Conservation (phyloP, 2,113 vertebrate species). For the Uria aalge region DNA sequence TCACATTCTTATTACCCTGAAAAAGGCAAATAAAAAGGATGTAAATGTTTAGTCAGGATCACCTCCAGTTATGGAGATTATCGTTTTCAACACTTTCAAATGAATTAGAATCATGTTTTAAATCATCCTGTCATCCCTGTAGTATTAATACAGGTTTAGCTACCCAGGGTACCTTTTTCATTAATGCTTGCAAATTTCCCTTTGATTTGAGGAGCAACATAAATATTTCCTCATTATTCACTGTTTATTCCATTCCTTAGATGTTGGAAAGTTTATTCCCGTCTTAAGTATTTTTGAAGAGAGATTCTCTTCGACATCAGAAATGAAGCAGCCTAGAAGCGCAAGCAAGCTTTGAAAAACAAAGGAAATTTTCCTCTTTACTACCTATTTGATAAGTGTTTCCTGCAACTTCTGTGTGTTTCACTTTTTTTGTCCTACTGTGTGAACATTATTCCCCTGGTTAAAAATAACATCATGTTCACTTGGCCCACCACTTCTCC, state of each 20-base stretch:
- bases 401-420: neutral
- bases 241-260: slow-evolving; percentile 19
- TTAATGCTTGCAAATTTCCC: slow-evolving; percentile 57
- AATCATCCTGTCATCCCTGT: slow-evolving; percentile 46
- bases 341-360: neutral
- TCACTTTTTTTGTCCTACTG: neutral
- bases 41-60: neutral
- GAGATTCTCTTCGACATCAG: neutral
- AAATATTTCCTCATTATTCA: slow-evolving; percentile 65
- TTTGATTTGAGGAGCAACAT: slow-evolving; percentile 62
- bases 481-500: neutral
- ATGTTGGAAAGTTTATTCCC: neutral
- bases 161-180: slow-evolving; percentile 37
- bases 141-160: slow-evolving; percentile 39
- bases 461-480: neutral
- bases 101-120: neutral
- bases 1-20: neutral
- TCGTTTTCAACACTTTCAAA: slow-evolving; percentile 22
- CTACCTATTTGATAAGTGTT: slow-evolving; percentile 18
- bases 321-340: slow-evolving; percentile 13
- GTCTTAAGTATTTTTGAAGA: slow-evolving; percentile 50
- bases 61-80: neutral
- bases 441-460: neutral
- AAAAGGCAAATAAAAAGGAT: neutral
- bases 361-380: slow-evolving; percentile 30